These are phyloP conservation scores for Prolemur simus DNA, from an alignment of 2,113 vertebrate genomes.

Conservation along the genomic window DNA sequence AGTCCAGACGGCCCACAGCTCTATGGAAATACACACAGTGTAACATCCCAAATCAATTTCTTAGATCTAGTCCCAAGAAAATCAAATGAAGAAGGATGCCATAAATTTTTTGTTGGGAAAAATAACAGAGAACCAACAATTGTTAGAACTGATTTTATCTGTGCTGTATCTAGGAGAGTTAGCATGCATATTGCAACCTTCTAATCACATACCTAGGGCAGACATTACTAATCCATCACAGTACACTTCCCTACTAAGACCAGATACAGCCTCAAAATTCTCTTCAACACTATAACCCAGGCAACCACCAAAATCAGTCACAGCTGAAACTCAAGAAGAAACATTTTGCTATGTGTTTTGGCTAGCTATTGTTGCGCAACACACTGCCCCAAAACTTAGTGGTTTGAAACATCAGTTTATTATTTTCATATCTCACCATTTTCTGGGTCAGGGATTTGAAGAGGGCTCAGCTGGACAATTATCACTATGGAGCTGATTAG, in stretches of 20 bases:
- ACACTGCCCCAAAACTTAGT: not conserved
- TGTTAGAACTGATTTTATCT: not conserved
- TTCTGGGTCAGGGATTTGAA: not conserved
- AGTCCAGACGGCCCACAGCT: not conserved
- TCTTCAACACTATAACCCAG: not conserved
- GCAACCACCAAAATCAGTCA: not conserved
- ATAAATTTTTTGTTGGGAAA: not conserved
- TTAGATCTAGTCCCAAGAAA: not conserved
- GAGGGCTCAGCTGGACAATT: not conserved
- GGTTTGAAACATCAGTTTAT: not conserved
- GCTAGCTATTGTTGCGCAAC: not conserved
- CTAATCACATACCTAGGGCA: not conserved
- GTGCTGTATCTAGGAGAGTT: not conserved
- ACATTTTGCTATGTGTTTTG: not conserved
- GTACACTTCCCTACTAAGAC: not conserved
- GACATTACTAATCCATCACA: not conserved
- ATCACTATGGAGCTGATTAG: not conserved
- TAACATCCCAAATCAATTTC: not conserved
- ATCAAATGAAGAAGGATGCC: not conserved
- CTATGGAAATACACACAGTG: not conserved
- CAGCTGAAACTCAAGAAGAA: not conserved
- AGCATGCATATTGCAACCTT: not conserved
- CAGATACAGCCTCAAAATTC: not conserved
- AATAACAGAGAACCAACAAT: not conserved
- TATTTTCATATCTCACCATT: not conserved